These are phyloP conservation scores for Labroides dimidiatus DNA, from an alignment of 2,797 vertebrate species.

Conservation along the genomic window DNA sequence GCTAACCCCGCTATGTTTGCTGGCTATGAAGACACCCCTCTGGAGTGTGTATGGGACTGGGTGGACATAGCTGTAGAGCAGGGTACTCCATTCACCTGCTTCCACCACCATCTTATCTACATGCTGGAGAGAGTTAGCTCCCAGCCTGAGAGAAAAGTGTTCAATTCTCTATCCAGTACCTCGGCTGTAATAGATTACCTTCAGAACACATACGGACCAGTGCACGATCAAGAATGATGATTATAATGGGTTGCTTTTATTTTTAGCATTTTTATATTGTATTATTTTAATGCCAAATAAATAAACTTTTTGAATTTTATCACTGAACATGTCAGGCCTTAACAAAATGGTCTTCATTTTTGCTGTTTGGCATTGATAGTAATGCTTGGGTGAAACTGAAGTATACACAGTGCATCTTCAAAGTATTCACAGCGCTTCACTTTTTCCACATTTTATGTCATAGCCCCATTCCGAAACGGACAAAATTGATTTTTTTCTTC, in stretches of 20 bases:
- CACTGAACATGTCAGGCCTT: background rate
- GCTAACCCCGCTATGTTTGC: conserved; percentile 97
- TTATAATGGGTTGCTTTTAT: background rate
- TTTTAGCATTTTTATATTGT: conserved; percentile 32
- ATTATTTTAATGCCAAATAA: conserved; percentile 56
- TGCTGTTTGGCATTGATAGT: background rate
- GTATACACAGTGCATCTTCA: no score
- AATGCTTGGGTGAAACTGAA: no score
- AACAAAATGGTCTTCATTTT: background rate
- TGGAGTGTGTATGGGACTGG: conserved; percentile 97
- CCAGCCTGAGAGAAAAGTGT: conserved; percentile 93
- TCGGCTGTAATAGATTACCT: conserved; percentile 95
- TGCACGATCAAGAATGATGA: conserved; percentile 51
- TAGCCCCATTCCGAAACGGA: no score
- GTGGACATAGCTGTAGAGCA: conserved; percentile 92
- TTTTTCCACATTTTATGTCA: no score
- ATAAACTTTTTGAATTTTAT: conserved; percentile 7
- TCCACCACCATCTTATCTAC: conserved; percentile 98
- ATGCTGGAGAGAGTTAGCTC: conserved; percentile 97
- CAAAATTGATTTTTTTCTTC: no score
- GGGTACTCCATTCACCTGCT: conserved; percentile 94
- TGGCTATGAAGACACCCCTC: conserved; percentile 92
- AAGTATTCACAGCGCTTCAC: no score
- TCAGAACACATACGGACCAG: conserved; percentile 86
- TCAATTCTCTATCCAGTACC: conserved; percentile 94